Conservation (phyloP, 2,113 vertebrate species). For the Polyodon spathula region DNA sequence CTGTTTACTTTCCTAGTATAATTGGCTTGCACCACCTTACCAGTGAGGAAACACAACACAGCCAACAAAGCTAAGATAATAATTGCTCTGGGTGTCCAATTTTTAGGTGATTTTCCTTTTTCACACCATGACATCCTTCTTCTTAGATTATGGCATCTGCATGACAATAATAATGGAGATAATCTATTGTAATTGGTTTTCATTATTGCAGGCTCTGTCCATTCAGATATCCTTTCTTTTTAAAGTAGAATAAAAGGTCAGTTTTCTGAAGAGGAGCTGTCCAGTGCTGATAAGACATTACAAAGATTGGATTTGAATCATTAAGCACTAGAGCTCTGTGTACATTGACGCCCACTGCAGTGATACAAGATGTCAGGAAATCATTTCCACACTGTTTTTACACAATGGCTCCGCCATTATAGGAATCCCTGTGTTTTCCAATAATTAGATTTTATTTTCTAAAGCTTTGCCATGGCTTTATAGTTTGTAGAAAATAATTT, state of each 20-base stretch:
- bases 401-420: too few relatives aligned
- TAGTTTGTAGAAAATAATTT: too few relatives aligned
- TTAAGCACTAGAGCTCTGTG: conserved; percentile 34
- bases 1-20: too few relatives aligned
- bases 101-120: background rate
- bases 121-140: background rate
- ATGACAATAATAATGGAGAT: background rate
- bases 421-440: too few relatives aligned
- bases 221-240: conserved; percentile 20
- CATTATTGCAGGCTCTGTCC: background rate
- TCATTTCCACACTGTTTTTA: too few relatives aligned
- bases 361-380: too few relatives aligned
- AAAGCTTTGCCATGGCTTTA: too few relatives aligned
- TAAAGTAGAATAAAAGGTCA: conserved; percentile 42
- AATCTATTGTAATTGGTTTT: background rate
- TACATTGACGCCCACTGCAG: too few relatives aligned
- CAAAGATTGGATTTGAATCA: conserved; percentile 41
- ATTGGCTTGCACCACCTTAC: too few relatives aligned
- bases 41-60: background rate
- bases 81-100: background rate
- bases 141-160: background rate
- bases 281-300: conserved; percentile 42
- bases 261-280: conserved; percentile 42
- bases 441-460: too few relatives aligned
- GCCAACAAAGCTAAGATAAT: background rate